A percentile compares a stretch with the other conserved stretches of the same genome.
Conservation (phyloP, 2,113 vertebrate species). For the Emydura subglobosa region DNA sequence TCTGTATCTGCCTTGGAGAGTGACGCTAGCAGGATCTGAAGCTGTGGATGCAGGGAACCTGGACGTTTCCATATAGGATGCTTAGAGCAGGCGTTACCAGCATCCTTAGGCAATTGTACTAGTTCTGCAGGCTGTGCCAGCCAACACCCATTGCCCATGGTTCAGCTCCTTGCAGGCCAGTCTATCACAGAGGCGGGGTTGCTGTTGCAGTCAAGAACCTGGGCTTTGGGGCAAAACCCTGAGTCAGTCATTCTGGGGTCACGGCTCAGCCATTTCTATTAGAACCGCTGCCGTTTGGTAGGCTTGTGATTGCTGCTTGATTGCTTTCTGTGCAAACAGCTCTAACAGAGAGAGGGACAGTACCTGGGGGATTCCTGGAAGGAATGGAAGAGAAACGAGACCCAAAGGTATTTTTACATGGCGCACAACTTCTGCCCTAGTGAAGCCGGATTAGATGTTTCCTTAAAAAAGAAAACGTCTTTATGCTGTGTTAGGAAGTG, state of each 20-base stretch:
- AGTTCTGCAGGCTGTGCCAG: not conserved
- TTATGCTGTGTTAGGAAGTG: no score
- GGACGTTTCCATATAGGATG: not conserved
- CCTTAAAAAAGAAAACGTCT: not conserved
- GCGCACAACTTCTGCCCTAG: rapidly evolving
- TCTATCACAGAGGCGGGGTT: not conserved
- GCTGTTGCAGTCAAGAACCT: not conserved
- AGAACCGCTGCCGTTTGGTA: not conserved
- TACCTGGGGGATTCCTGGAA: constrained; percentile 76
- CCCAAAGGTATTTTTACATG: rapidly evolving
- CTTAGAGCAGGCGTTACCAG: not conserved
- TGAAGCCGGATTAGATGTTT: rapidly evolving
- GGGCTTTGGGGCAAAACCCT: not conserved
- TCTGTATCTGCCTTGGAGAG: not conserved
- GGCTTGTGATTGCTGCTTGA: no score
- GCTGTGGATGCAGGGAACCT: no score
- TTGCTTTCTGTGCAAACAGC: not conserved
- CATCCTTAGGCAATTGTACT: not conserved
- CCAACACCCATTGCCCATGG: not conserved
- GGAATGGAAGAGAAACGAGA: not conserved
- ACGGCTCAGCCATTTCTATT: not conserved
- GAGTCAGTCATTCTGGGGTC: not conserved
- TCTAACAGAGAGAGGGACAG: not conserved
- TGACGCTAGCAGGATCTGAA: not conserved
- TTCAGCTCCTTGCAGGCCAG: not conserved